A percentile compares a stretch with the other conserved stretches of the same genome.
These are phyloP conservation scores for Archips crataeganus DNA, from an alignment of 2,888 invertebrate genomes.

Conservation along the genomic window DNA sequence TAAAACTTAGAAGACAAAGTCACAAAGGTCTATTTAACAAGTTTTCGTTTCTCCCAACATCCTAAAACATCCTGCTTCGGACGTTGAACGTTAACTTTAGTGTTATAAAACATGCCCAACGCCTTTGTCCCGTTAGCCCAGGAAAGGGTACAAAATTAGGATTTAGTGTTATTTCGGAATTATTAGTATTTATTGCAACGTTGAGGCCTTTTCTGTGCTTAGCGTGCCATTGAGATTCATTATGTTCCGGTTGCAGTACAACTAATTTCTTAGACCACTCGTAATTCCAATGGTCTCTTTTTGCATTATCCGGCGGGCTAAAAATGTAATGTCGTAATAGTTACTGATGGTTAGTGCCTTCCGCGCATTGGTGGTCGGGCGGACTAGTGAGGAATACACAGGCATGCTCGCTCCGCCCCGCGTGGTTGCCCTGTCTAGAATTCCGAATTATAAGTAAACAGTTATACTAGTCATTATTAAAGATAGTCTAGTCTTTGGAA, in stretches of 20 bases:
- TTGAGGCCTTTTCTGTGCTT: neutral
- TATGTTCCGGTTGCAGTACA: neutral
- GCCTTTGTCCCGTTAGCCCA: neutral
- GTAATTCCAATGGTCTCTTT: too few species aligned
- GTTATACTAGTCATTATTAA: too few species aligned
- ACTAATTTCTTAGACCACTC: neutral
- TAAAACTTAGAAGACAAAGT: neutral
- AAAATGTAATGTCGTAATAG: too few species aligned
- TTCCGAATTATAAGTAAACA: too few species aligned
- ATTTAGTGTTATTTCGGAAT: conserved; percentile 16
- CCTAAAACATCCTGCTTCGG: neutral
- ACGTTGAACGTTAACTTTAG: neutral
- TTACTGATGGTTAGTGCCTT: too few species aligned
- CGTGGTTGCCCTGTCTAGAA: too few species aligned
- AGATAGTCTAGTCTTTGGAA: too few species aligned
- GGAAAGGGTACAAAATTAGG: conserved; percentile 7
- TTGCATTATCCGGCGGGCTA: too few species aligned
- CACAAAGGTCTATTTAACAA: neutral
- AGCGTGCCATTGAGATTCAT: neutral
- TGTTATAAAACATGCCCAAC: neutral
- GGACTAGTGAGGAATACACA: too few species aligned
- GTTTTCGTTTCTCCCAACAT: neutral
- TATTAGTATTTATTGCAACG: conserved; percentile 34
- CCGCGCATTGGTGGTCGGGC: too few species aligned
- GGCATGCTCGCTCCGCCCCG: too few species aligned